Conservation (phyloP, 2,888 invertebrate genomes). For the Phengaris alcon region DNA sequence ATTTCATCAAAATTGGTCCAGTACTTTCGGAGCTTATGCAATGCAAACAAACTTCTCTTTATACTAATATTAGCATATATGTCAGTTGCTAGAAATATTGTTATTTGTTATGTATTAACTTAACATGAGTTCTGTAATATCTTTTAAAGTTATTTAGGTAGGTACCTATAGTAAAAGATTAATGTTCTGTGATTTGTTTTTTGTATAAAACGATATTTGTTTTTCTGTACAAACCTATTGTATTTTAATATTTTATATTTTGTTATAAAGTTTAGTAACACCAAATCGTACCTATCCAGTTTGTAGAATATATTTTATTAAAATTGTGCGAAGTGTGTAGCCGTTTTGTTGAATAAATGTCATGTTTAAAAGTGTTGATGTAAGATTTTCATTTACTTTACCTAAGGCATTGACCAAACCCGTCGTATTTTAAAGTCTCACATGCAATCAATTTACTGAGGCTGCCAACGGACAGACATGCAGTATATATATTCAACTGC, state of each 20-base stretch:
- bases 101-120: background rate
- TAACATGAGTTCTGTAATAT: background rate
- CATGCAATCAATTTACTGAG: no score
- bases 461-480: no score
- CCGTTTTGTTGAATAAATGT: constrained; percentile 77
- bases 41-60: no score
- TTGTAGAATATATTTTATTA: constrained; percentile 59
- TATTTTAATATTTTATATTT: constrained; percentile 47
- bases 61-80: no score
- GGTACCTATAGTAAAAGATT: constrained; percentile 1
- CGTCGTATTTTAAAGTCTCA: background rate
- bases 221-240: constrained; percentile 33
- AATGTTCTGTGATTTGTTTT: constrained; percentile 29
- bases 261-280: constrained; percentile 69
- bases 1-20: no score
- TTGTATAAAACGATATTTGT: constrained; percentile 24
- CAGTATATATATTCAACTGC: no score
- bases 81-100: background rate
- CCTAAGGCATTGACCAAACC: background rate
- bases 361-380: constrained; percentile 59
- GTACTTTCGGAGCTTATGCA: no score
- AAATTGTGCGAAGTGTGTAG: constrained; percentile 70
- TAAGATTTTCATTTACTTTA: constrained; percentile 35
- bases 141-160: background rate
- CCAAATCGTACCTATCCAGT: constrained; percentile 72